phyloP scores from a whole-genome alignment of 2,888 invertebrate genomes.

The Apantesis nais region DNA sequence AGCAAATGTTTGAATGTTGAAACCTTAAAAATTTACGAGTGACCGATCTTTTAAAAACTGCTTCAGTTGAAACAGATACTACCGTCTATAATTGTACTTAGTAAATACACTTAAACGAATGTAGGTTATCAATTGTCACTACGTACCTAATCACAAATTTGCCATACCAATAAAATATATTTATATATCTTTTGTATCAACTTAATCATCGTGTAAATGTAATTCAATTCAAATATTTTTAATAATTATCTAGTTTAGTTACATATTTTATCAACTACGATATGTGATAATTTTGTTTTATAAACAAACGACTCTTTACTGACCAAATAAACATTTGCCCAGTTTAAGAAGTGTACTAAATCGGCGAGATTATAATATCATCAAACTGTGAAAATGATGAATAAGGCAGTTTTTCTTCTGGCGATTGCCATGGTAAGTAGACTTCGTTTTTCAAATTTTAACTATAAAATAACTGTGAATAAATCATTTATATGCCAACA shows the following conservation, averaged over 20 bases:
- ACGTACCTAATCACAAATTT: slow-evolving; percentile 54
- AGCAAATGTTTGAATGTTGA: slow-evolving; percentile 36
- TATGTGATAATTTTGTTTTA: slow-evolving; percentile 47
- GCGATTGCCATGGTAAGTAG: slow-evolving; percentile 66
- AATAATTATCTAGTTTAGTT: slow-evolving; percentile 43
- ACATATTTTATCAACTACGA: slow-evolving; percentile 46
- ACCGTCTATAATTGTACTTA: slow-evolving; percentile 35
- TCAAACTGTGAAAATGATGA: slow-evolving; percentile 62
- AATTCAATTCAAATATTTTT: slow-evolving; percentile 43
- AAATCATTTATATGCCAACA: no score
- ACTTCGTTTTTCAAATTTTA: no score
- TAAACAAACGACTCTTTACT: slow-evolving; percentile 66
- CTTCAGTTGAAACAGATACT: slow-evolving; percentile 37
- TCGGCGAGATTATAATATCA: slow-evolving; percentile 34
- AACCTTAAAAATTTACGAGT: no score
- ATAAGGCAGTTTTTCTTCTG: slow-evolving; percentile 49
- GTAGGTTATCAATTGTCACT: slow-evolving; percentile 62
- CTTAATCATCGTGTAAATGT: slow-evolving; percentile 42
- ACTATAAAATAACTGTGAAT: no score
- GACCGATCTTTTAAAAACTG: slow-evolving; percentile 31
- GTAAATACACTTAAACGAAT: slow-evolving; percentile 47
- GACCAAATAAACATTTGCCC: slow-evolving; percentile 71
- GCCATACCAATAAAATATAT: slow-evolving; percentile 51
- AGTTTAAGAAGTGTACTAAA: slow-evolving; percentile 65
- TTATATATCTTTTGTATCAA: slow-evolving; percentile 43